Evolutionary conservation across 2,888 invertebrate species (phyloP).

Genomic region (Ennomos quercinarius): DNA sequence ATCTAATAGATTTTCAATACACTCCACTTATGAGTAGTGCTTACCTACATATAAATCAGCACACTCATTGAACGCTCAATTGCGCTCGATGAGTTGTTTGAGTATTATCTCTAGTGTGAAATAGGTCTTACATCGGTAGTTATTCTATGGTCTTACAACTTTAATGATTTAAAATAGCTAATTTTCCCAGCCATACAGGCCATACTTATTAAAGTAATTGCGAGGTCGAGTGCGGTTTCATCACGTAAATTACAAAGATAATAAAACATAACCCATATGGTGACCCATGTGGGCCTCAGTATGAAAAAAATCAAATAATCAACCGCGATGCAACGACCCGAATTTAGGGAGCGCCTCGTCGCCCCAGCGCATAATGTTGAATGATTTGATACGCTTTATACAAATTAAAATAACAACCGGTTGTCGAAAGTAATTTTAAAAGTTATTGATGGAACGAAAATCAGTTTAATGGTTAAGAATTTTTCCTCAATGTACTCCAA

Average conservation of each 20-base stretch:
- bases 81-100: constrained; percentile 5
- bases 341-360: constrained; percentile 33
- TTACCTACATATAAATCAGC: constrained; percentile 11
- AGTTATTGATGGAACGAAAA: constrained; percentile 12
- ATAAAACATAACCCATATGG: constrained; percentile 62
- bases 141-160: constrained; percentile 41
- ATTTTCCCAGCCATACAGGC: constrained; percentile 54
- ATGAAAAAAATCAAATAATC: constrained; percentile 35
- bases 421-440: constrained; percentile 14
- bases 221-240: constrained; percentile 77
- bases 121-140: no score
- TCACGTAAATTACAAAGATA: constrained; percentile 66
- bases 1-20: constrained; percentile 4
- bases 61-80: constrained; percentile 7
- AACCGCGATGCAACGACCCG: constrained; percentile 30
- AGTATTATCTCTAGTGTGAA: constrained; percentile 21
- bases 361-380: constrained; percentile 20
- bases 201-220: constrained; percentile 74
- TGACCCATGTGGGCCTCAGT: constrained; percentile 29
- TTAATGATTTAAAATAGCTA: constrained; percentile 76
- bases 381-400: constrained; percentile 29
- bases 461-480: background rate
- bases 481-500: constrained; percentile 4
- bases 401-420: constrained; percentile 22
- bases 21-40: background rate